These are phyloP conservation scores for Lapara coniferarum DNA, from an alignment of 2,888 invertebrate species.

Conservation along the genomic window DNA sequence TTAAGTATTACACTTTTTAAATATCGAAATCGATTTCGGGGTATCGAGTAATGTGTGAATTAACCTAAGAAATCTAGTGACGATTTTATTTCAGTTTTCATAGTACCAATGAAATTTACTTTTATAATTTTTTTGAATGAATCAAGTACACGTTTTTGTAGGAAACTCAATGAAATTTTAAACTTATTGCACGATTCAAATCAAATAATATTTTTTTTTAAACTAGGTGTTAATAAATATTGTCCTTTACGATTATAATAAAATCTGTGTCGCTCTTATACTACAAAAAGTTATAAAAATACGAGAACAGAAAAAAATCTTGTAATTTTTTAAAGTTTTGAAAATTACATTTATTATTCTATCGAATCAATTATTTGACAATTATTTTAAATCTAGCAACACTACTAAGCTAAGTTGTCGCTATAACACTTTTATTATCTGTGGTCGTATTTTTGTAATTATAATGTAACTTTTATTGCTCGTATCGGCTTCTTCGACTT, in stretches of 20 bases:
- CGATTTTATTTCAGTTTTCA: not conserved
- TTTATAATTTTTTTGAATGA: not conserved
- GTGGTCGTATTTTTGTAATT: not conserved
- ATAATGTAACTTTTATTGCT: not conserved
- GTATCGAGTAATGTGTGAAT: constrained; percentile 9
- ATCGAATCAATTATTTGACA: no score
- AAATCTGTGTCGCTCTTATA: constrained; percentile 8
- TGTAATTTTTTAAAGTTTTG: not conserved
- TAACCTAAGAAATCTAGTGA: not conserved
- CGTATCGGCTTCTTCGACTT: not conserved
- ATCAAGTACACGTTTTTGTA: constrained; percentile 3
- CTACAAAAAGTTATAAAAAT: not conserved
- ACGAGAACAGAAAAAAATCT: not conserved
- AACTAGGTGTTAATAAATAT: not conserved
- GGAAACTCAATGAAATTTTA: not conserved
- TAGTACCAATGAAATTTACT: constrained; percentile 5
- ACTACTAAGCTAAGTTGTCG: not conserved
- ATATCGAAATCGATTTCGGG: not conserved
- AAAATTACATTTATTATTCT: not conserved
- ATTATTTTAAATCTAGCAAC: no score
- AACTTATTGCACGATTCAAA: not conserved
- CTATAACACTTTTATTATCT: not conserved
- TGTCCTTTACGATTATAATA: not conserved
- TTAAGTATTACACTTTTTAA: not conserved
- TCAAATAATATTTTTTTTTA: constrained; percentile 9